These are phyloP conservation scores for Hafferia zeledoni DNA, from an alignment of 2,797 vertebrate species.

Conservation along the genomic window DNA sequence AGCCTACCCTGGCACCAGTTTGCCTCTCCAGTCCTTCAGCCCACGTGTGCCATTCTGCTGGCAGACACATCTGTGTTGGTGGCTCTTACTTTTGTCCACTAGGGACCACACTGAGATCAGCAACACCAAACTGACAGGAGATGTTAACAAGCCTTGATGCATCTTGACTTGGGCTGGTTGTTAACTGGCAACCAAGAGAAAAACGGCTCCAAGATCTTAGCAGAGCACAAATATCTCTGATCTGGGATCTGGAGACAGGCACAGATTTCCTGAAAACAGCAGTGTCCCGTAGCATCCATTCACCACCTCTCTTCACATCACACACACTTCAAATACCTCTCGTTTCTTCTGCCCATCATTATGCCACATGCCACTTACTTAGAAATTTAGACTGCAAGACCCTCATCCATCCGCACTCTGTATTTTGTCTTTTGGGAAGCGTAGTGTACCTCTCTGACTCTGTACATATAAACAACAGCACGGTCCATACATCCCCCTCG, in stretches of 20 bases:
- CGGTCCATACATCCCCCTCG: fast-evolving
- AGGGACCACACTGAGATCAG: slow-evolving; percentile 25
- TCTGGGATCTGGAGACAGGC: background rate
- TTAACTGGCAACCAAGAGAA: background rate
- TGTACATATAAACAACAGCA: background rate
- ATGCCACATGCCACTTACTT: background rate
- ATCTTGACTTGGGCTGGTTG: background rate
- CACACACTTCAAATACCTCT: fast-evolving
- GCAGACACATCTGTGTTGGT: background rate
- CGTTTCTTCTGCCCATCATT: background rate
- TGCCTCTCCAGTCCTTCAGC: background rate
- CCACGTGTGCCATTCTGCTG: background rate
- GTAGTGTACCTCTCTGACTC: fast-evolving
- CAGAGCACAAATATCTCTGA: background rate
- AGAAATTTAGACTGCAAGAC: background rate
- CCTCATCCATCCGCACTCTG: background rate
- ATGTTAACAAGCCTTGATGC: background rate
- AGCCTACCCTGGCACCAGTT: background rate
- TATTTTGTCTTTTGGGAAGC: background rate
- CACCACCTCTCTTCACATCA: background rate
- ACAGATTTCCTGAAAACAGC: background rate
- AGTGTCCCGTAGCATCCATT: background rate
- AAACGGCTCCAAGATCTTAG: background rate
- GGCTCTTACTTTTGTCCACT: background rate
- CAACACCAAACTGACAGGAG: background rate